These are phyloP conservation scores for Anguilla anguilla DNA, from an alignment of 2,797 vertebrate species.

Conservation along the genomic window DNA sequence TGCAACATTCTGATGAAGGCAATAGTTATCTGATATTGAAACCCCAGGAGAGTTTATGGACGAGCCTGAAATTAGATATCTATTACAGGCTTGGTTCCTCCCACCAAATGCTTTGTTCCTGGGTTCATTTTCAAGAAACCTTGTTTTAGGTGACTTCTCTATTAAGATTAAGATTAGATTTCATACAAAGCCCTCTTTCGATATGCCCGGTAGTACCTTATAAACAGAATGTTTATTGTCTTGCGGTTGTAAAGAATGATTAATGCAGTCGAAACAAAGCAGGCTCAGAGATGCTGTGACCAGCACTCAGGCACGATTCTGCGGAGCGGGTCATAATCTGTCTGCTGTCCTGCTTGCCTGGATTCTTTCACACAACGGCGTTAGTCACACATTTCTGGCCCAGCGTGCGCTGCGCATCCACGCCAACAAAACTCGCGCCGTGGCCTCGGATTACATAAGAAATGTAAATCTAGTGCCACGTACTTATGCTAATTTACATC, in stretches of 20 bases:
- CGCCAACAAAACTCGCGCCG: conserved; percentile 39
- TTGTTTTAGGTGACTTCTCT: conserved; percentile 18
- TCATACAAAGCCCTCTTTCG: conserved; percentile 29
- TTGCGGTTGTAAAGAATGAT: conserved; percentile 46
- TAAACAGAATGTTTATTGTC: conserved; percentile 48
- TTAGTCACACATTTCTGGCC: conserved; percentile 51
- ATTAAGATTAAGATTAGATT: conserved; percentile 3
- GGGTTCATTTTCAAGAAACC: not conserved
- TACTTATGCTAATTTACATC: conserved; percentile 21
- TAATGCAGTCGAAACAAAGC: conserved; percentile 47
- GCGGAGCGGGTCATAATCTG: conserved; percentile 41
- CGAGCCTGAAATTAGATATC: not conserved
- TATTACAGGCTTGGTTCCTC: not conserved
- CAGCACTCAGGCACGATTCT: conserved; percentile 42
- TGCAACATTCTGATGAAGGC: not conserved
- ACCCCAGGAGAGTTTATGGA: not conserved
- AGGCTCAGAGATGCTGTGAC: conserved; percentile 41
- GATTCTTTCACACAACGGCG: conserved; percentile 49
- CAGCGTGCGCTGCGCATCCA: conserved; percentile 47
- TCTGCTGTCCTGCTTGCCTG: conserved; percentile 42
- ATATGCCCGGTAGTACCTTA: conserved; percentile 40
- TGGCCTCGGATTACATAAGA: conserved; percentile 49
- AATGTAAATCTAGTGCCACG: conserved; percentile 41
- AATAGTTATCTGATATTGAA: not conserved
- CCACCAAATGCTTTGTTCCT: not conserved